phyloP scores from a whole-genome alignment of 2,113 vertebrate genomes.

The Pardalotus punctatus region DNA sequence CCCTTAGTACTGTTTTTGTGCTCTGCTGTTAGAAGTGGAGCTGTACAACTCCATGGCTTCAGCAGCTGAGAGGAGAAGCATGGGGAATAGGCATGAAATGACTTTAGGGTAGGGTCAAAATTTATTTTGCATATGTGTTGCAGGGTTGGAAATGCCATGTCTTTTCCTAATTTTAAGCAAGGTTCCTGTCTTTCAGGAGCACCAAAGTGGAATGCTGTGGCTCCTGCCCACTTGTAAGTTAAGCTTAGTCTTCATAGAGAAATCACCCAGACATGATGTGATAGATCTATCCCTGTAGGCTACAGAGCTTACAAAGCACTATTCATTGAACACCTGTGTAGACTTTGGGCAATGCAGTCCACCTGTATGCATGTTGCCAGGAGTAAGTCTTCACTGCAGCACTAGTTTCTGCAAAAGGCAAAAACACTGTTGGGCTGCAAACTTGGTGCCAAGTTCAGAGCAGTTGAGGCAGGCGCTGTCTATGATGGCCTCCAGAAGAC shows the following conservation, averaged over 20 bases:
- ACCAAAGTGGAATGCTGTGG: background rate
- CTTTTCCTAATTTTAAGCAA: background rate
- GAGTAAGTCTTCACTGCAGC: background rate
- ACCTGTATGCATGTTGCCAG: background rate
- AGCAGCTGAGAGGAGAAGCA: background rate
- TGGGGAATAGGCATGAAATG: background rate
- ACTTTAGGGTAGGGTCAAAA: background rate
- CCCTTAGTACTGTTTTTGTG: background rate
- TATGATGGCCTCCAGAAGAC: background rate
- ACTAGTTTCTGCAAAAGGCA: background rate
- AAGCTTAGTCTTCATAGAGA: background rate
- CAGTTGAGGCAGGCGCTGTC: fast-evolving
- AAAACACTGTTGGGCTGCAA: background rate
- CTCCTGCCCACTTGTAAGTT: background rate
- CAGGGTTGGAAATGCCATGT: background rate
- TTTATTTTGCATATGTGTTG: background rate
- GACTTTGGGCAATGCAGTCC: background rate
- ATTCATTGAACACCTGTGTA: background rate
- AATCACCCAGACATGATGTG: background rate
- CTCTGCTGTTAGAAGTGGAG: background rate
- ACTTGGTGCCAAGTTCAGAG: background rate
- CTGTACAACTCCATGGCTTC: background rate
- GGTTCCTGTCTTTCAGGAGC: background rate
- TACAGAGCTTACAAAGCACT: background rate
- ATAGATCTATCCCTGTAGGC: background rate